Evolutionary conservation across 2,888 invertebrate genomes (phyloP).

Genomic region (Gibbula magus): DNA sequence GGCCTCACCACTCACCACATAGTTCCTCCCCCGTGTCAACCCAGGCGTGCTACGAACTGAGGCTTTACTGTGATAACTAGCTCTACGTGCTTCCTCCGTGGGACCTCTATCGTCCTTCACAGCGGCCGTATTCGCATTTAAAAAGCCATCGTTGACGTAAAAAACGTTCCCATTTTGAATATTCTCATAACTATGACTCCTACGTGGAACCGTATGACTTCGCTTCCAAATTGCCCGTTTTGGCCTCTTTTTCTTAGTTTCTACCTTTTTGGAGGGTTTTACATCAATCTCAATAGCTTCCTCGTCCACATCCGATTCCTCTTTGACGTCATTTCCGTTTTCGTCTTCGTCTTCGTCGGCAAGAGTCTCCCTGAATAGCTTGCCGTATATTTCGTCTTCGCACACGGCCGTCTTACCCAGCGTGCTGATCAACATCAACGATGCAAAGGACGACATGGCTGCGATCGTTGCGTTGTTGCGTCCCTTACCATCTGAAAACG

Average conservation of each 20-base stretch:
- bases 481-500: constrained; percentile 54
- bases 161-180: constrained; percentile 44
- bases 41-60: constrained; percentile 36
- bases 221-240: constrained; percentile 33
- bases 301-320: constrained; percentile 36
- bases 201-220: constrained; percentile 39
- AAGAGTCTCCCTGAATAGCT: constrained; percentile 50
- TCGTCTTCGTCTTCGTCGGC: constrained; percentile 48
- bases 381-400: constrained; percentile 57
- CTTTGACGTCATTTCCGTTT: constrained; percentile 35
- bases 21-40: constrained; percentile 39
- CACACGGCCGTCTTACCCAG: constrained; percentile 52
- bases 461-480: constrained; percentile 54
- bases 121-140: constrained; percentile 7
- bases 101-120: neutral
- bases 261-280: constrained; percentile 38
- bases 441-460: constrained; percentile 59
- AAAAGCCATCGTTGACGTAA: constrained; percentile 55
- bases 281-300: constrained; percentile 42
- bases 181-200: constrained; percentile 41
- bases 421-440: constrained; percentile 61
- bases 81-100: constrained; percentile 18
- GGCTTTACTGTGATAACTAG: constrained; percentile 39
- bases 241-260: constrained; percentile 33
- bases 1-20: constrained; percentile 41